A percentile compares a stretch with the other conserved stretches of the same genome.
These are phyloP conservation scores for Microcebus jonahi DNA, from an alignment of 2,113 vertebrate genomes.

Conservation along the genomic window DNA sequence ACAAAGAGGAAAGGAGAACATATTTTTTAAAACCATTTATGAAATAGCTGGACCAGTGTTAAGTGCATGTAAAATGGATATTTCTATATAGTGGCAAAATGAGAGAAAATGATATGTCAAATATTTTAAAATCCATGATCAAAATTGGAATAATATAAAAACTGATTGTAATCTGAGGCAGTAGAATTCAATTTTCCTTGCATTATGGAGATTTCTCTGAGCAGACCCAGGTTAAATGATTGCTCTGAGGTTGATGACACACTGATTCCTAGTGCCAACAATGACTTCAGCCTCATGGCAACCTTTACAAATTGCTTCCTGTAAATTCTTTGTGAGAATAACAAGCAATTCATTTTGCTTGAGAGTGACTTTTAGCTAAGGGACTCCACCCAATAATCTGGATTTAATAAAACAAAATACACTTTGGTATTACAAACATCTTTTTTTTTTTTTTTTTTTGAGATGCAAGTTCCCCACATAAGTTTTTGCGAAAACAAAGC, in stretches of 20 bases:
- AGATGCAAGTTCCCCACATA: slow-evolving; percentile 40
- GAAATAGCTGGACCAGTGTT: neutral
- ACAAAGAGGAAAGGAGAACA: neutral
- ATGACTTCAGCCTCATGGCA: slow-evolving; percentile 77
- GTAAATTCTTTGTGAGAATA: slow-evolving; percentile 77
- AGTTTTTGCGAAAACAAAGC: slow-evolving; percentile 50
- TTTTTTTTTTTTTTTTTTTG: slow-evolving; percentile 50
- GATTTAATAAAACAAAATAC: slow-evolving; percentile 76
- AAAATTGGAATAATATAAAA: slow-evolving; percentile 69
- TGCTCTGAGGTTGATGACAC: slow-evolving; percentile 70
- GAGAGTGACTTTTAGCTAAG: slow-evolving; percentile 70
- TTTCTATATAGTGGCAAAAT: slow-evolving; percentile 12
- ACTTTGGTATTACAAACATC: slow-evolving; percentile 60
- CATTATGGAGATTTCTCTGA: slow-evolving; percentile 64
- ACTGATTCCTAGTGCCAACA: slow-evolving; percentile 66
- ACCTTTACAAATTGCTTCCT: slow-evolving; percentile 75
- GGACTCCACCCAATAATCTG: slow-evolving; percentile 73
- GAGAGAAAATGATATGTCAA: slow-evolving; percentile 58
- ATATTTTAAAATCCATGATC: slow-evolving; percentile 57
- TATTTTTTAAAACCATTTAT: neutral
- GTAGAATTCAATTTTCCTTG: slow-evolving; percentile 68
- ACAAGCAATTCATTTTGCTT: slow-evolving; percentile 69
- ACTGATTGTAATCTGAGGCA: slow-evolving; percentile 56
- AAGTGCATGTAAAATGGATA: slow-evolving; percentile 46
- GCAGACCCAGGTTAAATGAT: slow-evolving; percentile 54